Conservation (phyloP, 2,113 vertebrate genomes). For the Nyctibius bracteatus region DNA sequence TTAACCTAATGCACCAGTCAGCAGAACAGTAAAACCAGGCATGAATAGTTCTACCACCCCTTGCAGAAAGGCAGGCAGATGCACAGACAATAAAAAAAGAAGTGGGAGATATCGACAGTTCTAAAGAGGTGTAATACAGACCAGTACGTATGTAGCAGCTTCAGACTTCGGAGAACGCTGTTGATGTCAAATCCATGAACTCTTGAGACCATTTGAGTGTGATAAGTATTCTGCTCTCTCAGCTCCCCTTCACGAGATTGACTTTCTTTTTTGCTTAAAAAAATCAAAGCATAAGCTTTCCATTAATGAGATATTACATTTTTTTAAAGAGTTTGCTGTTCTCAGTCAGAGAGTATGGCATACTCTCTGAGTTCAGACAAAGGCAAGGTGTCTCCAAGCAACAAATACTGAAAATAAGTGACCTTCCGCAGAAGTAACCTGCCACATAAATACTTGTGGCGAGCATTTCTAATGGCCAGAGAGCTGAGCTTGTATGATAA, state of each 20-base stretch:
- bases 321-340: neutral
- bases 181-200: neutral
- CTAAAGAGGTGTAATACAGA: neutral
- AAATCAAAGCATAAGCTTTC: neutral
- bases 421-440: neutral
- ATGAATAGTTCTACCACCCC: neutral
- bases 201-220: neutral
- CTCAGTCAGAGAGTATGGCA: rapidly evolving
- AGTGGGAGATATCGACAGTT: rapidly evolving
- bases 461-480: neutral
- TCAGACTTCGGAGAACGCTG: neutral
- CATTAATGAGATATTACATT: neutral
- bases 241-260: neutral
- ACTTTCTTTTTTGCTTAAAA: neutral
- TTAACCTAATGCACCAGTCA: neutral
- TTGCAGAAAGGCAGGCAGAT: neutral
- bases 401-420: neutral
- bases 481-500: no score
- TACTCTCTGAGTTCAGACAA: neutral
- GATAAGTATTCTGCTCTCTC: neutral
- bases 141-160: neutral
- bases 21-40: neutral
- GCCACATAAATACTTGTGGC: neutral
- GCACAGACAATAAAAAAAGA: neutral
- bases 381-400: neutral